These are phyloP conservation scores for Tychaedon coryphoeus DNA, from an alignment of 2,113 vertebrate species.

Conservation along the genomic window DNA sequence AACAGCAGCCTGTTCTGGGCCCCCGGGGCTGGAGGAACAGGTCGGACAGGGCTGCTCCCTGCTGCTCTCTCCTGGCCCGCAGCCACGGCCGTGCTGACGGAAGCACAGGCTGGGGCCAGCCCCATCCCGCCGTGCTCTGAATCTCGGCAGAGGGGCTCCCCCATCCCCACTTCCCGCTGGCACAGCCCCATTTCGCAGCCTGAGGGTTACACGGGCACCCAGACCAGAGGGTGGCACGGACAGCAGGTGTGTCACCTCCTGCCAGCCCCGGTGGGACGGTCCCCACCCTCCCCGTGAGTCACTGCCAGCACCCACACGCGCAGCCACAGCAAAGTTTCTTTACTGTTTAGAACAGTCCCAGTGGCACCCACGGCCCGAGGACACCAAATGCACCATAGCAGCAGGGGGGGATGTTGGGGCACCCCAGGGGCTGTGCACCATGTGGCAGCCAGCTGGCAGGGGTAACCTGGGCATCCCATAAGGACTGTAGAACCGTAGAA, in stretches of 20 bases:
- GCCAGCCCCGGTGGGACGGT: fast-evolving
- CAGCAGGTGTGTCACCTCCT: fast-evolving
- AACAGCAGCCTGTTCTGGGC: not conserved
- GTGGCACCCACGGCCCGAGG: fast-evolving
- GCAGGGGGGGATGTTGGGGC: fast-evolving
- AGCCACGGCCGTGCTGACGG: fast-evolving
- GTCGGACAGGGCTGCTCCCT: not conserved
- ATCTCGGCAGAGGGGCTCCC: fast-evolving
- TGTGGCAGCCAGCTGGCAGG: not conserved
- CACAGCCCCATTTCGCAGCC: not conserved
- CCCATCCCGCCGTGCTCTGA: fast-evolving
- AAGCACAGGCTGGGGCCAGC: not conserved
- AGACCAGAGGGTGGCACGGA: fast-evolving
- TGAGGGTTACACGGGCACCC: too few species aligned
- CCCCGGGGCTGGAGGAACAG: slow-evolving; percentile 13
- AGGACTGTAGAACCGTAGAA: not conserved
- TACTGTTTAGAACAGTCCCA: not conserved
- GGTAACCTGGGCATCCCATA: fast-evolving
- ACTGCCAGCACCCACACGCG: not conserved
- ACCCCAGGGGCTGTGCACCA: not conserved
- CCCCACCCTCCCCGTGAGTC: not conserved
- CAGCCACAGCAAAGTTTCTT: slow-evolving; percentile 16
- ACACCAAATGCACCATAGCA: fast-evolving
- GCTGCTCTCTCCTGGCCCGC: not conserved
- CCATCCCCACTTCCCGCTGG: not conserved